A percentile compares a stretch with the other conserved stretches of the same genome.
These are phyloP conservation scores for Lucilia cuprina DNA, from an alignment of 1,140 invertebrate genomes.

Conservation along the genomic window DNA sequence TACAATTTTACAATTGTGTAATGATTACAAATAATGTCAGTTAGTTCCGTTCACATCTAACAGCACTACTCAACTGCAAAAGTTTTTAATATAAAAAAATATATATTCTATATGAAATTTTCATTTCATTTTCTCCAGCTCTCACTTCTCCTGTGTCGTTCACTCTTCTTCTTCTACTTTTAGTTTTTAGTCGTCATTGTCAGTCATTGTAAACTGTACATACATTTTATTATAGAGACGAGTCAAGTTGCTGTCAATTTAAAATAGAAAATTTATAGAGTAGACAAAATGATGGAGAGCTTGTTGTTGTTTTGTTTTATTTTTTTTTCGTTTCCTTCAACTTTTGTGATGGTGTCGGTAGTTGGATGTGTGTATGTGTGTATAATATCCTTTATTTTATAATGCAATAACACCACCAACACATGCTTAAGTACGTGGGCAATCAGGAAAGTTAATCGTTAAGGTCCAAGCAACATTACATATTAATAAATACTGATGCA, in stretches of 20 bases:
- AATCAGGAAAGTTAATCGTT: no score
- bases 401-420: slow-evolving; percentile 29
- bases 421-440: background rate
- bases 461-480: no score
- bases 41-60: background rate
- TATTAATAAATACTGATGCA: no score
- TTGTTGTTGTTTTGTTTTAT: slow-evolving; percentile 1
- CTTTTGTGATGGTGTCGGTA: slow-evolving; percentile 2
- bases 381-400: background rate
- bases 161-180: background rate
- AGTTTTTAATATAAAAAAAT: background rate
- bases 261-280: slow-evolving; percentile 34
- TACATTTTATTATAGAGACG: slow-evolving; percentile 27
- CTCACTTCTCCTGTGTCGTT: background rate
- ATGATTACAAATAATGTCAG: slow-evolving; percentile 28
- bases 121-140: slow-evolving; percentile 2
- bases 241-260: slow-evolving; percentile 35
- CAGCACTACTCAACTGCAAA: background rate
- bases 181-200: background rate
- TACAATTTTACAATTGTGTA: slow-evolving; percentile 20
- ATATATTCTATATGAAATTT: background rate
- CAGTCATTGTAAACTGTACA: slow-evolving; percentile 28
- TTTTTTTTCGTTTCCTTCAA: slow-evolving; percentile 3
- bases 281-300: slow-evolving; percentile 33
- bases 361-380: background rate